A percentile compares a stretch with the other conserved stretches of the same genome.
These are phyloP conservation scores for Ranitomeya imitator DNA, from an alignment of 2,113 vertebrate genomes.

Conservation along the genomic window DNA sequence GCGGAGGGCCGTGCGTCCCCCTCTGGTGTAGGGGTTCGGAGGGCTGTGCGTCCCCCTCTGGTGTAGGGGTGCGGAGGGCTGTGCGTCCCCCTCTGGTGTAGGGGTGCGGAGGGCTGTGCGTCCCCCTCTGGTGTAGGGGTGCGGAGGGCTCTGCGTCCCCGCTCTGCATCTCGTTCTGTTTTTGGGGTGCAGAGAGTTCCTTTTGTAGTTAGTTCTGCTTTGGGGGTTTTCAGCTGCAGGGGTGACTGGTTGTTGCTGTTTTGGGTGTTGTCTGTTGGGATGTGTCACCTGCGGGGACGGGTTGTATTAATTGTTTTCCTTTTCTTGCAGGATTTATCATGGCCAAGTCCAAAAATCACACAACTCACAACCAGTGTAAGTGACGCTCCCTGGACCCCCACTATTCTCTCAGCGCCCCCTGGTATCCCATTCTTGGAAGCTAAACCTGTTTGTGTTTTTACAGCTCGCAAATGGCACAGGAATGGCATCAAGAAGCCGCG, in stretches of 20 bases:
- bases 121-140: no score
- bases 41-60: no score
- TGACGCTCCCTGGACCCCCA: slow-evolving; percentile 9
- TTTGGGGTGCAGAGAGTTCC: no score
- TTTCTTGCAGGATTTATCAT: slow-evolving; percentile 71
- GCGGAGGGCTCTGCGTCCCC: no score
- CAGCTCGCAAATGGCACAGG: slow-evolving; percentile 96
- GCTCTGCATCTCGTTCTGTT: no score
- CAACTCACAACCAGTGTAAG: slow-evolving; percentile 98
- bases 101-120: no score
- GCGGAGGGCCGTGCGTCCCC: no score
- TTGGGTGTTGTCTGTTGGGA: neutral
- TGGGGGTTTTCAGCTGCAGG: neutral
- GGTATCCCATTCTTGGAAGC: accelerated
- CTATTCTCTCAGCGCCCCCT: neutral
- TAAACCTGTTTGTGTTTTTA: neutral
- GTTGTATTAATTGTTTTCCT: neutral
- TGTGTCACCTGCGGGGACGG: no score
- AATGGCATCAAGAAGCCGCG: slow-evolving; percentile 97
- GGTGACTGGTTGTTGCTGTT: neutral
- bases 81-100: no score
- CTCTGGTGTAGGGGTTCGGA: no score
- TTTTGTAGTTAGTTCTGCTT: neutral
- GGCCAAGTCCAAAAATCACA: slow-evolving; percentile 99
- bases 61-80: no score